A percentile compares a stretch with the other conserved stretches of the same genome.
These are phyloP conservation scores for Steinernema khuongi DNA, from an alignment of 1,140 invertebrate species.

Conservation along the genomic window DNA sequence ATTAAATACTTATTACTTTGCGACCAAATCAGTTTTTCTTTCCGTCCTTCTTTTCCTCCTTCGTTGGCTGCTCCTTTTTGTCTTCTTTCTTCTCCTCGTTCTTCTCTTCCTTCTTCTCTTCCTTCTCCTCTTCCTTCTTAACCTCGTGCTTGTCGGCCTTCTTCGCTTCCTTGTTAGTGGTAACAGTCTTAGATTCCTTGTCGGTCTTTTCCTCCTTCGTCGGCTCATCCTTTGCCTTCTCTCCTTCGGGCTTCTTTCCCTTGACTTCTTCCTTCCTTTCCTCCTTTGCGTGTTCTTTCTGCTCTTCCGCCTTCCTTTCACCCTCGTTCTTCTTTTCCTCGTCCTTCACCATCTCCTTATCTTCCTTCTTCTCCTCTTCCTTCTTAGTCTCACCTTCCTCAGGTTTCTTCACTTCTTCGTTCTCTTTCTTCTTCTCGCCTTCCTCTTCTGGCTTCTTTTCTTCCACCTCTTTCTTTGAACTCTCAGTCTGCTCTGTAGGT, in stretches of 20 bases:
- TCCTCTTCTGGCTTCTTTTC: not conserved
- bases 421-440: not conserved
- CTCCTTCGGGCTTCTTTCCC: not conserved
- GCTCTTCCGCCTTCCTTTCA: not conserved
- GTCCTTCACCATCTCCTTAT: not conserved
- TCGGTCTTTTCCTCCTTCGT: not conserved
- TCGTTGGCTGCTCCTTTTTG: not conserved
- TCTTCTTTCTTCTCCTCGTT: not conserved
- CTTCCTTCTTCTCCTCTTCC: not conserved
- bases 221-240: not conserved
- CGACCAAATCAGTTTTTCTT: not conserved
- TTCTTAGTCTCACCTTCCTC: not conserved
- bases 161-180: no score
- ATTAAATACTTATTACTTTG: not conserved
- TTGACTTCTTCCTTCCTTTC: not conserved
- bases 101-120: not conserved
- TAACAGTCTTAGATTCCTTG: no score
- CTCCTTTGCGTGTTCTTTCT: not conserved
- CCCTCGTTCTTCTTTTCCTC: not conserved
- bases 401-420: not conserved
- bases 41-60: not conserved
- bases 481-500: no score
- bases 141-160: not conserved
- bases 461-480: no score
- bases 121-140: not conserved